These are phyloP conservation scores for Papilio xuthus DNA, from an alignment of 1,140 invertebrate genomes.

Conservation along the genomic window DNA sequence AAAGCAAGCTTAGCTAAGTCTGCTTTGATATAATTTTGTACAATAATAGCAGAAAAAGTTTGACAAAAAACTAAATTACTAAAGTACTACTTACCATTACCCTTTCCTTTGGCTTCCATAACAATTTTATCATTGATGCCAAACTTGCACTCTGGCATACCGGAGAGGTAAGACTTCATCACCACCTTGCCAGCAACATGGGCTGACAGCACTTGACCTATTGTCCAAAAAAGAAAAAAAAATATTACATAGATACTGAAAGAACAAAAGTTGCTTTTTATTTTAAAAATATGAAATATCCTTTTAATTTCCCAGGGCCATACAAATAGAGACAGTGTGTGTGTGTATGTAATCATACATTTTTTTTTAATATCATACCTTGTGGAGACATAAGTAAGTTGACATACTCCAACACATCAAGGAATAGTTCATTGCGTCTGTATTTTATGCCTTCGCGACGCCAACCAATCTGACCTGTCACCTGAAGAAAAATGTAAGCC, in stretches of 20 bases:
- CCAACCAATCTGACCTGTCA: slow-evolving; percentile 99
- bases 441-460: slow-evolving; percentile 99
- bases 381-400: slow-evolving; percentile 99
- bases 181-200: slow-evolving; percentile 99
- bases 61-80: neutral
- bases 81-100: slow-evolving; percentile 71
- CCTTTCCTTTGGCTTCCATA: slow-evolving; percentile 97
- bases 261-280: too few relatives aligned
- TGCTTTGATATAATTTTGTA: too few relatives aligned
- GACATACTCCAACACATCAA: slow-evolving; percentile 99
- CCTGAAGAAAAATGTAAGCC: slow-evolving; percentile 65
- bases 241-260: too few relatives aligned
- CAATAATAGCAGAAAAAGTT: neutral
- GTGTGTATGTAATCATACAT: too few relatives aligned
- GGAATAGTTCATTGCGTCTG: slow-evolving; percentile 98
- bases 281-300: too few relatives aligned
- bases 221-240: slow-evolving; percentile 45
- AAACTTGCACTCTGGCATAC: slow-evolving; percentile 99
- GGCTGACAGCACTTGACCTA: slow-evolving; percentile 98
- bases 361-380: slow-evolving; percentile 82
- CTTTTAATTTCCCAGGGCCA: too few relatives aligned
- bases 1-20: too few relatives aligned
- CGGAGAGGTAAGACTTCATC: slow-evolving; percentile 99
- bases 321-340: neutral
- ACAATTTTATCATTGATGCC: slow-evolving; percentile 99